These are phyloP conservation scores for Nemurella pictetii DNA, from an alignment of 2,888 invertebrate genomes.

Conservation along the genomic window DNA sequence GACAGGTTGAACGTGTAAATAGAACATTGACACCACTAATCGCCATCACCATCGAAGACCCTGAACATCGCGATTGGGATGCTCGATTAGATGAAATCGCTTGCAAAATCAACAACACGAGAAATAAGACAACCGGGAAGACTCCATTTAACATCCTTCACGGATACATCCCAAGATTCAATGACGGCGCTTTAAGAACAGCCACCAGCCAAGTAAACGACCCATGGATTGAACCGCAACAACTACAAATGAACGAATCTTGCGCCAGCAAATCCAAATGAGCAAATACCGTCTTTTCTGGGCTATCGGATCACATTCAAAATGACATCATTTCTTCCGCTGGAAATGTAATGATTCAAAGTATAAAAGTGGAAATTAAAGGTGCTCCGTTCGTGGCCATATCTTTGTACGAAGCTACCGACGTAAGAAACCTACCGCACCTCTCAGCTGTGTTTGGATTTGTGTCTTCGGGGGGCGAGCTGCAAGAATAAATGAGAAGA, in stretches of 20 bases:
- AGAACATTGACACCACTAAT: background rate
- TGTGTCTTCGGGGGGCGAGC: background rate
- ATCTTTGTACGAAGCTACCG: background rate
- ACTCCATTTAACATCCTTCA: too few relatives aligned
- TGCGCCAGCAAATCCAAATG: too few relatives aligned
- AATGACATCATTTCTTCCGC: background rate
- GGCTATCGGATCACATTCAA: constrained; percentile 10
- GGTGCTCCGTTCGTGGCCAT: background rate
- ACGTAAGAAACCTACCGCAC: background rate
- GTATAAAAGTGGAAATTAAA: background rate
- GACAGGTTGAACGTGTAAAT: background rate
- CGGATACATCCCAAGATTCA: too few relatives aligned
- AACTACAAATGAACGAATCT: too few relatives aligned
- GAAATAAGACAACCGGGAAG: too few relatives aligned
- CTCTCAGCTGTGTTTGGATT: background rate
- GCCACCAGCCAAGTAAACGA: too few relatives aligned
- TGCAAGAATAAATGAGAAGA: background rate
- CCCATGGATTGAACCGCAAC: too few relatives aligned
- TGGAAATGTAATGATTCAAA: background rate
- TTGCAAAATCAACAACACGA: too few relatives aligned
- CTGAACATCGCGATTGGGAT: background rate
- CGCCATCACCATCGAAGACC: background rate
- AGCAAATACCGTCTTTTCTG: background rate
- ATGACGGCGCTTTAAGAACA: too few relatives aligned
- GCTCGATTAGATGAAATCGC: background rate